phyloP scores from a whole-genome alignment of 92 coral and sea anemone genomes.

The Hydrozoanthus gracilis region DNA sequence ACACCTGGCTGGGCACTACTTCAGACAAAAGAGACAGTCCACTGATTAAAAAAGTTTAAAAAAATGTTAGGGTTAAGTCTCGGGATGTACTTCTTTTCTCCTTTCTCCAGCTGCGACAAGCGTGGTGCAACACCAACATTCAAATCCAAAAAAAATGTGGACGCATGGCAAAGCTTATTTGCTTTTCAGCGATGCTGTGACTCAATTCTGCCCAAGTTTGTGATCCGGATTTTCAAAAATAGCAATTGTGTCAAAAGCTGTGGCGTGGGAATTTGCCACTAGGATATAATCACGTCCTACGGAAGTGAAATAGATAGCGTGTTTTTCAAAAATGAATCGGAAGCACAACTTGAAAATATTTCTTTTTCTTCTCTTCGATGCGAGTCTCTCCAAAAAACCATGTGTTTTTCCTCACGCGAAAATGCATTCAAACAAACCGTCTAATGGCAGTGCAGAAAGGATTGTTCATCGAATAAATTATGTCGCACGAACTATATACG shows the following conservation, averaged over 20 bases:
- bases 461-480: no score
- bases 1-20: constrained; percentile 17
- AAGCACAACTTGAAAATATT: background rate
- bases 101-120: constrained; percentile 15
- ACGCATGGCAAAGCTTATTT: background rate
- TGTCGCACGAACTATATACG: background rate
- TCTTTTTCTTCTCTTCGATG: background rate
- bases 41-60: constrained; percentile 19
- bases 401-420: background rate
- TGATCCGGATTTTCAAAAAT: constrained; percentile 7
- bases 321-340: constrained; percentile 3
- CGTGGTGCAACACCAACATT: background rate
- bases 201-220: constrained; percentile 4
- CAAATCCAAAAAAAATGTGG: background rate
- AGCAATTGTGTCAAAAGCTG: background rate
- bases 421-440: background rate
- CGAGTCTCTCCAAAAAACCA: background rate
- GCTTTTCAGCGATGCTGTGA: background rate
- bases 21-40: constrained; percentile 14
- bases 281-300: constrained; percentile 32
- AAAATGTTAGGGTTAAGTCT: background rate
- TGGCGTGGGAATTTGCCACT: constrained; percentile 5
- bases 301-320: constrained; percentile 47
- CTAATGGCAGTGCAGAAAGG: no score
- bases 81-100: background rate